Evolutionary conservation across 92 coral and sea anemone species (phyloP).

Genomic region (Zoanthus gigantus): DNA sequence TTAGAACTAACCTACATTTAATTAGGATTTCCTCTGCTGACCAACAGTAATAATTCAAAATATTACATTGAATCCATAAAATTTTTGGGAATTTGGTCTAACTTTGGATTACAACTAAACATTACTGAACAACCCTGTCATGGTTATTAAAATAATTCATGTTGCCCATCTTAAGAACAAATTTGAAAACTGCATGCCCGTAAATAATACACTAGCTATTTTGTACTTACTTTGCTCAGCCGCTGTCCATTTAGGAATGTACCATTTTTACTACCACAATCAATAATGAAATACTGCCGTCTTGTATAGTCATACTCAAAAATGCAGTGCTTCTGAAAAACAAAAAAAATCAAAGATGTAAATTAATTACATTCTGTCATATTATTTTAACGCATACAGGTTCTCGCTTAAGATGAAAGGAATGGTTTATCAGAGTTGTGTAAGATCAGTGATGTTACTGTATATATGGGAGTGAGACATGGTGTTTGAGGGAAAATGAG

Average conservation of each 20-base stretch:
- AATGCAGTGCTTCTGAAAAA: slow-evolving; percentile 80
- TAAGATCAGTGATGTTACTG: too few species aligned
- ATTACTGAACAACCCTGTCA: neutral
- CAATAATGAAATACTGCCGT: slow-evolving; percentile 86
- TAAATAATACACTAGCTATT: too few species aligned
- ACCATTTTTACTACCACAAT: slow-evolving; percentile 97
- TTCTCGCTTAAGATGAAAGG: too few species aligned
- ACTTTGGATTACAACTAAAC: too few species aligned
- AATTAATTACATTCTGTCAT: neutral
- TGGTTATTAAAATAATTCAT: neutral
- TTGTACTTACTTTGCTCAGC: slow-evolving; percentile 79
- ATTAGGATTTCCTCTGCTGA: too few species aligned
- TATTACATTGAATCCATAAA: too few species aligned
- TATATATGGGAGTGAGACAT: too few species aligned
- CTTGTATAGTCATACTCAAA: slow-evolving; percentile 85
- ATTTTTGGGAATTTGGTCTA: too few species aligned
- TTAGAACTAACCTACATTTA: too few species aligned
- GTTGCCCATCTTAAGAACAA: neutral
- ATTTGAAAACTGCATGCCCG: neutral
- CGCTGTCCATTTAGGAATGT: slow-evolving; percentile 88
- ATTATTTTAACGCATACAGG: neutral
- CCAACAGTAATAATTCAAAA: too few species aligned
- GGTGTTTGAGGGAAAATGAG: too few species aligned
- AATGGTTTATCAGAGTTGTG: too few species aligned
- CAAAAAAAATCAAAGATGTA: neutral